A percentile compares a stretch with the other conserved stretches of the same genome.
Evolutionary conservation across 1,140 invertebrate genomes (phyloP).

Genomic region (Tribolium madens): DNA sequence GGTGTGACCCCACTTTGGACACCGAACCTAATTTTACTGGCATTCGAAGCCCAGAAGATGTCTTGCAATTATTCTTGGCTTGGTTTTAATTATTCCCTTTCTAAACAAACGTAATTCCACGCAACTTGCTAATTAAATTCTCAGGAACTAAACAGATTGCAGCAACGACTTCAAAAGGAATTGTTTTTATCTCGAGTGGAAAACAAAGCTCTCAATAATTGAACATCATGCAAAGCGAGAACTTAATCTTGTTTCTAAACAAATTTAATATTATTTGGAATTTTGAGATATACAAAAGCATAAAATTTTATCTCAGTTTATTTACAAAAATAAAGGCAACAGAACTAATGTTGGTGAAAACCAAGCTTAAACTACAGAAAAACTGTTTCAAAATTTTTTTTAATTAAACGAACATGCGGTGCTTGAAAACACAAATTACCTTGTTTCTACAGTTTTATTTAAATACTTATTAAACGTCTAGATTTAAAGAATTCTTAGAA

Average conservation of each 20-base stretch:
- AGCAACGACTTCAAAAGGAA: slow-evolving; percentile 32
- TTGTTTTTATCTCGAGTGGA: slow-evolving; percentile 31
- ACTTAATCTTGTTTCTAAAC: slow-evolving; percentile 25
- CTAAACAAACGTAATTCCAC: slow-evolving; percentile 37
- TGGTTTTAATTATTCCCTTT: slow-evolving; percentile 42
- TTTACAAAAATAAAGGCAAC: slow-evolving; percentile 25
- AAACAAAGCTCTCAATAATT: slow-evolving; percentile 39
- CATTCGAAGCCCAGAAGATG: slow-evolving; percentile 14
- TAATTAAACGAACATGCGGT: background rate
- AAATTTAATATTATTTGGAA: slow-evolving; percentile 26
- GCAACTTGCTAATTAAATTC: slow-evolving; percentile 39
- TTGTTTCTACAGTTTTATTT: background rate
- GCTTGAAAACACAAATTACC: background rate
- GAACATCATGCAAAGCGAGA: slow-evolving; percentile 26
- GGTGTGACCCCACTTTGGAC: slow-evolving; percentile 45
- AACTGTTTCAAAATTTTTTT: background rate
- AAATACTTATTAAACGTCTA: background rate
- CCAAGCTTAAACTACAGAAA: background rate
- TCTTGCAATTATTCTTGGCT: slow-evolving; percentile 40
- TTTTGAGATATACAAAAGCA: background rate
- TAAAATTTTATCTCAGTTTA: background rate
- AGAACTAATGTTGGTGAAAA: background rate
- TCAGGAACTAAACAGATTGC: slow-evolving; percentile 35
- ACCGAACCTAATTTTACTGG: slow-evolving; percentile 36
- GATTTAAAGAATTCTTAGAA: background rate